Conservation (phyloP, 2,888 invertebrate genomes). For the Congeria kusceri region DNA sequence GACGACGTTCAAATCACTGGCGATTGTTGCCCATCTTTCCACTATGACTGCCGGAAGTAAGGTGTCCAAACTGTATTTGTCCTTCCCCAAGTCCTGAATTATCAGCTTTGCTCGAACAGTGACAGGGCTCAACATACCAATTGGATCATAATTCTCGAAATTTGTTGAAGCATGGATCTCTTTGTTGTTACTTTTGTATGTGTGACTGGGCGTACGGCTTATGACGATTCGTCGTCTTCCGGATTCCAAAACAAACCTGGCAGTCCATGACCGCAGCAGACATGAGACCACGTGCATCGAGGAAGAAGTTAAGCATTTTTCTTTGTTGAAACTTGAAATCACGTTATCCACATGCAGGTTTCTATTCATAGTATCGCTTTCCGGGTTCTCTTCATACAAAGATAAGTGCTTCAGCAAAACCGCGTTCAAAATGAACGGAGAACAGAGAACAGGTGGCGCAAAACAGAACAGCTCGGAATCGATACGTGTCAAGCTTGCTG, state of each 20-base stretch:
- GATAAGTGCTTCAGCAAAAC: too few species aligned
- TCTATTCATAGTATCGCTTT: too few species aligned
- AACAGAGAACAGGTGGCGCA: background rate
- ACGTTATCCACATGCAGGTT: too few species aligned
- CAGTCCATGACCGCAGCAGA: constrained; percentile 4
- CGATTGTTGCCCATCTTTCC: background rate
- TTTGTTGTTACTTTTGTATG: too few species aligned
- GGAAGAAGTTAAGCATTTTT: too few species aligned
- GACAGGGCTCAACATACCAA: constrained; percentile 3
- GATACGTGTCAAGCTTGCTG: constrained; percentile 1
- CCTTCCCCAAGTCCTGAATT: constrained; percentile 27
- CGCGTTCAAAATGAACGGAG: background rate
- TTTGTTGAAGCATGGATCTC: constrained; percentile 6
- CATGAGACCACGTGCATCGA: too few species aligned
- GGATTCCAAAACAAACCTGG: constrained; percentile 8
- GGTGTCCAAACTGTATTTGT: background rate
- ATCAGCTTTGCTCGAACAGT: constrained; percentile 31
- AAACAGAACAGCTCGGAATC: constrained; percentile 29
- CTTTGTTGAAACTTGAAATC: too few species aligned
- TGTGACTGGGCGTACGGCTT: background rate
- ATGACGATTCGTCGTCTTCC: constrained; percentile 3
- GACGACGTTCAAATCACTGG: background rate
- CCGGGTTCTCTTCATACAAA: too few species aligned
- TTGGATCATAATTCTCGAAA: constrained; percentile 11
- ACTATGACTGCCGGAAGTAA: background rate